Conservation (phyloP, 2,888 invertebrate species). For the Drosophila longiperda region DNA sequence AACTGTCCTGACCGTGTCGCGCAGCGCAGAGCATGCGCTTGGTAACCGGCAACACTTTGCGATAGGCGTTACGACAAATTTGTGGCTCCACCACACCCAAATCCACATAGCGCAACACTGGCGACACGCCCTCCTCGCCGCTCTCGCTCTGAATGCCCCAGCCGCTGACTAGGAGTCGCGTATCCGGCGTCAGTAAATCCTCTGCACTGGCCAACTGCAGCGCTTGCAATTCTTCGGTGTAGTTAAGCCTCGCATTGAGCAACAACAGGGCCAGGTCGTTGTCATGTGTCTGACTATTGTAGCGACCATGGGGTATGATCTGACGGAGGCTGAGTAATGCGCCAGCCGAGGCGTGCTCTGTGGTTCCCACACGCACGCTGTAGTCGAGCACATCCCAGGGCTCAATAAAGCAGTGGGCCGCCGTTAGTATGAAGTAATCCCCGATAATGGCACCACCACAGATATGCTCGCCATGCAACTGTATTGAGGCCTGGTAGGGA, state of each 20-base stretch:
- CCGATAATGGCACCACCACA: constrained; percentile 79
- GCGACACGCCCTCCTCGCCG: constrained; percentile 55
- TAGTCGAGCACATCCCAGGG: constrained; percentile 58
- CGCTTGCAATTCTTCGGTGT: constrained; percentile 60
- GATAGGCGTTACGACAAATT: constrained; percentile 64
- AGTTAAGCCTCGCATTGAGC: constrained; percentile 67
- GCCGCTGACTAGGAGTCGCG: constrained; percentile 72
- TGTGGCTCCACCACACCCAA: constrained; percentile 59
- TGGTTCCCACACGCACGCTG: constrained; percentile 70
- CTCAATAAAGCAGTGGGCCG: constrained; percentile 76
- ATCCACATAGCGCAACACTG: constrained; percentile 68
- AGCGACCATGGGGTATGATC: constrained; percentile 71
- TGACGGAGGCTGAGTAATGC: constrained; percentile 64
- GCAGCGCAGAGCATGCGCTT: constrained; percentile 80
- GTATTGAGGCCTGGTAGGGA: constrained; percentile 73
- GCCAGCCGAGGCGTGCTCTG: constrained; percentile 71
- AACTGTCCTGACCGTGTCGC: constrained; percentile 75
- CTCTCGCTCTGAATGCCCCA: constrained; percentile 77
- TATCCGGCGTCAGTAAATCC: constrained; percentile 45
- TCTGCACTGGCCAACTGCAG: constrained; percentile 58
- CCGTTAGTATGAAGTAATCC: constrained; percentile 67
- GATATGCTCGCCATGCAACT: constrained; percentile 57
- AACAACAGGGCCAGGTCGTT: constrained; percentile 77
- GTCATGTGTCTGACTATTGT: constrained; percentile 67
- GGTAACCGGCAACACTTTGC: constrained; percentile 70